Evolutionary conservation across 2,888 invertebrate species (phyloP).

Genomic region (Phortica magna): DNA sequence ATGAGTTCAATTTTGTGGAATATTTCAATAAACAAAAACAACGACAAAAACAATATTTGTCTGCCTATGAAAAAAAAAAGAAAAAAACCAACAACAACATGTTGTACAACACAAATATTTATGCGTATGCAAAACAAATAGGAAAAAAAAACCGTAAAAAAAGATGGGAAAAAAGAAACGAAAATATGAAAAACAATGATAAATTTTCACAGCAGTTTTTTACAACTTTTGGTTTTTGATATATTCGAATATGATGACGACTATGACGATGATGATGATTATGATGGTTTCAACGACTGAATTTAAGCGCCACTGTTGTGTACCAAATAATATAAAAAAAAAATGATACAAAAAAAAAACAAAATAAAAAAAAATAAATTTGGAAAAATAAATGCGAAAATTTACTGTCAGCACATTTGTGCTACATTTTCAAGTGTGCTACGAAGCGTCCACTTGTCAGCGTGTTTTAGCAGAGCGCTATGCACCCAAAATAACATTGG

Average conservation of each 20-base stretch:
- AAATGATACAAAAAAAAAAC: background rate
- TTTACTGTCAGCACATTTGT: conserved; percentile 31
- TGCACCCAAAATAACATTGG: background rate
- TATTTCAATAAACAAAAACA: conserved; percentile 1
- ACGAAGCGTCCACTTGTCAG: conserved; percentile 6
- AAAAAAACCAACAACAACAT: background rate
- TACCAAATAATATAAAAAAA: background rate
- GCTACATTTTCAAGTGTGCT: conserved; percentile 21
- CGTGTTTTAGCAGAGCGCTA: background rate
- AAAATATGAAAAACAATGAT: background rate
- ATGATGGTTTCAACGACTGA: background rate
- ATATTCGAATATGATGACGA: background rate
- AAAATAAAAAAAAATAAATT: background rate
- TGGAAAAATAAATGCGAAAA: background rate
- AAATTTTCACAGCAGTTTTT: conserved; percentile 11
- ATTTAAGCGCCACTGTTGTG: conserved; percentile 5
- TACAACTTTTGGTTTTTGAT: conserved; percentile 3
- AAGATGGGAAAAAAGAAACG: background rate
- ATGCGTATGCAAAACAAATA: background rate
- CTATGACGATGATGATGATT: background rate
- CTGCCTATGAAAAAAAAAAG: background rate
- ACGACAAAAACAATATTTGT: background rate
- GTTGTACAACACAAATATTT: background rate
- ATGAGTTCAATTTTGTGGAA: conserved; percentile 7
- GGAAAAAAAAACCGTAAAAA: background rate